Conservation (phyloP, 92 coral and sea anemone genomes). For the Epizoanthus scotinus region DNA sequence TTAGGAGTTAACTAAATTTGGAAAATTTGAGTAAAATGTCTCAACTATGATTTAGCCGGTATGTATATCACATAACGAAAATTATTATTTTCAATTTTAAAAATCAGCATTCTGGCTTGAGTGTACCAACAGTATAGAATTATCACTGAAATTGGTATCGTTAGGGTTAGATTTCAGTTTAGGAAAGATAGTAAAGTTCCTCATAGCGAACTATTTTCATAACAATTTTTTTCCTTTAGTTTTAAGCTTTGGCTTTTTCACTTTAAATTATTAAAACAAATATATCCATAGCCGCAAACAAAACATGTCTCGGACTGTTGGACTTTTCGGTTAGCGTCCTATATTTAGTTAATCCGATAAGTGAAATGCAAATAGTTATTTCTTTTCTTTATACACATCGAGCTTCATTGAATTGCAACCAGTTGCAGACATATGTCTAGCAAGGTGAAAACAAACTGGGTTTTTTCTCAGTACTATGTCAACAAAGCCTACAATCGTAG, state of each 20-base stretch:
- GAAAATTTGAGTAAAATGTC: too few relatives aligned
- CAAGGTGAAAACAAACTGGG: not conserved
- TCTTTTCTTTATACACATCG: not conserved
- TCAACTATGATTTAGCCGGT: not conserved
- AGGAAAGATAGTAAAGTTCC: too few relatives aligned
- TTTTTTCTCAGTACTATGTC: too few relatives aligned
- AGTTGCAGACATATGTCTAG: not conserved
- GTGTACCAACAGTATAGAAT: not conserved
- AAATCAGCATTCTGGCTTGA: not conserved
- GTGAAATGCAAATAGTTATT: slow-evolving; percentile 3
- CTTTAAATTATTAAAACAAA: not conserved
- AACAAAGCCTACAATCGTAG: too few relatives aligned
- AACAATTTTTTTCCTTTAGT: too few relatives aligned
- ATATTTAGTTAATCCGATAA: not conserved
- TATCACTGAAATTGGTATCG: too few relatives aligned
- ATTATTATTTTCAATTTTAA: too few relatives aligned
- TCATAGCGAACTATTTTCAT: too few relatives aligned
- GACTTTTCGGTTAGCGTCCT: not conserved
- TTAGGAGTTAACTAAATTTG: too few relatives aligned
- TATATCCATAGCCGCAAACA: not conserved
- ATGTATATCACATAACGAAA: not conserved
- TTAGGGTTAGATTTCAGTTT: too few relatives aligned
- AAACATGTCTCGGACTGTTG: not conserved
- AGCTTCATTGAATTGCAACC: not conserved
- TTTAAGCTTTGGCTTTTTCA: too few relatives aligned